Evolutionary conservation across 2,888 invertebrate genomes (phyloP).

Genomic region (Nipponacmea schrenckii): DNA sequence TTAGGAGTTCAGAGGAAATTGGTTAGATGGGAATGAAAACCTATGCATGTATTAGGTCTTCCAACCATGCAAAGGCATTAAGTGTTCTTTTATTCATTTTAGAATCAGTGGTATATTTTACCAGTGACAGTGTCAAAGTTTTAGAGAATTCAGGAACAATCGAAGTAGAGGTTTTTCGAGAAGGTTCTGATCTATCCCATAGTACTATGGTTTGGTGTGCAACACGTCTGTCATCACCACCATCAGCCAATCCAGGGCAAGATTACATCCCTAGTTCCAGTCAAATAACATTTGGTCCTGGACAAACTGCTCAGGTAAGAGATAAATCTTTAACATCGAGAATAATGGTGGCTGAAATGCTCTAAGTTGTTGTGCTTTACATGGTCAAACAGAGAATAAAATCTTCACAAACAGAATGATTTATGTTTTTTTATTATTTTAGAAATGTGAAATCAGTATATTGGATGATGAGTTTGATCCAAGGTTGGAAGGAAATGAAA

Average conservation of each 20-base stretch:
- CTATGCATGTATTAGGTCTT: no score
- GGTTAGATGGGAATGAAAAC: no score
- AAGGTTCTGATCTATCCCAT: constrained; percentile 62
- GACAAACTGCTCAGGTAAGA: constrained; percentile 55
- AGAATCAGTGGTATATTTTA: constrained; percentile 55
- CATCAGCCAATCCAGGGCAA: constrained; percentile 60
- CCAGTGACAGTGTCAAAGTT: constrained; percentile 49
- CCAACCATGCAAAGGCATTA: no score
- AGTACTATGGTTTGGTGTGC: constrained; percentile 65
- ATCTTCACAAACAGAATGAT: background rate
- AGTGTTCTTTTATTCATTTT: constrained; percentile 16
- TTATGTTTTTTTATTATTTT: constrained; percentile 17
- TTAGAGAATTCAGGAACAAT: constrained; percentile 56
- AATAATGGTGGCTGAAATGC: no score
- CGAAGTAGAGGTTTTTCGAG: constrained; percentile 56
- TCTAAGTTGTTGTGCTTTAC: no score
- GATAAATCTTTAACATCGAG: background rate
- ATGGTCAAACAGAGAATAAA: no score
- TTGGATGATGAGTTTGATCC: constrained; percentile 63
- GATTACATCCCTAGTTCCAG: constrained; percentile 64
- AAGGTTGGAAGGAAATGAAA: constrained; percentile 62
- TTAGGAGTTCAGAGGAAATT: no score
- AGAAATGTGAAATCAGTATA: constrained; percentile 60
- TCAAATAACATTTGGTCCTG: constrained; percentile 60
- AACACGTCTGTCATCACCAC: constrained; percentile 53